Percentiles rank a stretch among this genome's conserved stretches.
Evolutionary conservation across 2,888 invertebrate genomes (phyloP).

Genomic region (Rhingia rostrata): DNA sequence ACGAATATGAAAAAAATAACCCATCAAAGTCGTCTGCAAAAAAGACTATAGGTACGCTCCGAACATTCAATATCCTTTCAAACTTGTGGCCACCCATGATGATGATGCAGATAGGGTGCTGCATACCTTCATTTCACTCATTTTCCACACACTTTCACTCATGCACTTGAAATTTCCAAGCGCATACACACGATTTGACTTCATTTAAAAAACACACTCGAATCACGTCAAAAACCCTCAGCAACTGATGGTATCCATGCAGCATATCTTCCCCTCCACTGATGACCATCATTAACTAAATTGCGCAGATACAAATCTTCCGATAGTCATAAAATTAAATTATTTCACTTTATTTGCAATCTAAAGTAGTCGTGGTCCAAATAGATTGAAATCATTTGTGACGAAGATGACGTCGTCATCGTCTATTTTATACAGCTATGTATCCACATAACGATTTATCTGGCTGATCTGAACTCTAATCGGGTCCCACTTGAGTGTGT

Average conservation of each 20-base stretch:
- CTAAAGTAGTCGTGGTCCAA: constrained; percentile 36
- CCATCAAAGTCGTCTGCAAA: constrained; percentile 36
- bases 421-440: background rate
- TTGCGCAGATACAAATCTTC: background rate
- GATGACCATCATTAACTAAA: background rate
- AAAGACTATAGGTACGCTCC: constrained; percentile 46
- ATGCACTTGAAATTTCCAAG: constrained; percentile 68
- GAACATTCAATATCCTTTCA: constrained; percentile 56
- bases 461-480: background rate
- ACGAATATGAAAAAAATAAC: constrained; percentile 1
- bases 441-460: background rate
- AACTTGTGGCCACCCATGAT: constrained; percentile 50
- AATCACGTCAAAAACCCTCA: background rate
- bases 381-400: constrained; percentile 49
- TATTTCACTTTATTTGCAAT: constrained; percentile 56
- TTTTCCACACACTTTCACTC: constrained; percentile 71
- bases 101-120: constrained; percentile 16
- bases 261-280: constrained; percentile 49
- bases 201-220: constrained; percentile 44
- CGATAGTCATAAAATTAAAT: constrained; percentile 51
- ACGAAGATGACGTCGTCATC: constrained; percentile 9
- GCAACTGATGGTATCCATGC: background rate
- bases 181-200: constrained; percentile 61
- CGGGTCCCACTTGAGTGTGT: background rate
- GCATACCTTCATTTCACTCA: constrained; percentile 45